Percentiles rank a stretch among this genome's conserved stretches.
These are phyloP conservation scores for Baronia brevicornis DNA, from an alignment of 2,888 invertebrate genomes.

Conservation along the genomic window DNA sequence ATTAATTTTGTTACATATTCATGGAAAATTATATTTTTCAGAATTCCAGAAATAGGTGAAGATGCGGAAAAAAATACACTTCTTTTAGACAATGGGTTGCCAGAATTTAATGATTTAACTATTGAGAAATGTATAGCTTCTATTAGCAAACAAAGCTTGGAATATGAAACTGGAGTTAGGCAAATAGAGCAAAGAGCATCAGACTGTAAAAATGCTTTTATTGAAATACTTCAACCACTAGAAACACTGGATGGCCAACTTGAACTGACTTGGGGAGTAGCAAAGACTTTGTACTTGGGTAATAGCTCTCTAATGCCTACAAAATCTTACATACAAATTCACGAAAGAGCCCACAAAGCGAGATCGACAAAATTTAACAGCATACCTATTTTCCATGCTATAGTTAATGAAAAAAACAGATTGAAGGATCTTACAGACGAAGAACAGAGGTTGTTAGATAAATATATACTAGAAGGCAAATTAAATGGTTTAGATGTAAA, in stretches of 20 bases:
- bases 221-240: conserved; percentile 82
- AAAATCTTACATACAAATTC: conserved; percentile 85
- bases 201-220: conserved; percentile 77
- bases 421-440: conserved; percentile 70
- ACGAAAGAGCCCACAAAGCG: conserved; percentile 85
- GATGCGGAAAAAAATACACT: conserved; percentile 87
- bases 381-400: conserved; percentile 79
- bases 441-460: conserved; percentile 82
- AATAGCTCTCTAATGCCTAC: conserved; percentile 87
- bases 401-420: conserved; percentile 73
- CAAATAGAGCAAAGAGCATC: conserved; percentile 75
- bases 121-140: conserved; percentile 90
- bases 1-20: conserved; percentile 16
- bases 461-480: conserved; percentile 87
- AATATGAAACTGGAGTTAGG: conserved; percentile 85
- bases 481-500: conserved; percentile 86
- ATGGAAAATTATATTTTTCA: conserved; percentile 39
- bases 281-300: conserved; percentile 88
- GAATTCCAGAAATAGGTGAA: conserved; percentile 89
- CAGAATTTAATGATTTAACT: conserved; percentile 86
- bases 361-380: conserved; percentile 84
- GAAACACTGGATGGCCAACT: conserved; percentile 84
- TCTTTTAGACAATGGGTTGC: conserved; percentile 82
- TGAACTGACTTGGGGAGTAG: conserved; percentile 90
- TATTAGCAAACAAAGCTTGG: conserved; percentile 87